Evolutionary conservation across 2,888 invertebrate species (phyloP).

Genomic region (Hypena proboscidalis): DNA sequence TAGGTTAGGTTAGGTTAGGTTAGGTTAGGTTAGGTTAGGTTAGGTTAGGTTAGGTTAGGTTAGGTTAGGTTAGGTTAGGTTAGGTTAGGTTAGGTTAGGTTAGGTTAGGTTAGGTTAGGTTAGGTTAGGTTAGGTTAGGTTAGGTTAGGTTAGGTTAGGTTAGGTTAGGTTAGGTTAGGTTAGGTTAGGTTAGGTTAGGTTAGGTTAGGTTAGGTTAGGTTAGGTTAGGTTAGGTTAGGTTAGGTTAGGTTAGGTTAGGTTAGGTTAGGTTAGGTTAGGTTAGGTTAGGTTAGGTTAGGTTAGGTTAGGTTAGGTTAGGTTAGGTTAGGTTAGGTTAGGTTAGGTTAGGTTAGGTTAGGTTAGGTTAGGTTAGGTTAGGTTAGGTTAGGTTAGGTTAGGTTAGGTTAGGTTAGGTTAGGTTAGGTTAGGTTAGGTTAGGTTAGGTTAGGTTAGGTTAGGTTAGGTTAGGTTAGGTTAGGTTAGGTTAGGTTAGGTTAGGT

Average conservation of each 20-base stretch:
- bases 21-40: conserved; percentile 17
- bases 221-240: conserved; percentile 26
- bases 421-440: too few relatives aligned
- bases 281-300: too few relatives aligned
- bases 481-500: too few relatives aligned
- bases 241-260: conserved; percentile 28
- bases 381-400: too few relatives aligned
- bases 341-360: too few relatives aligned
- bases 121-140: conserved; percentile 16
- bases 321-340: too few relatives aligned
- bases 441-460: too few relatives aligned
- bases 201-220: conserved; percentile 17
- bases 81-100: conserved; percentile 19
- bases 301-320: too few relatives aligned
- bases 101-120: conserved; percentile 10
- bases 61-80: conserved; percentile 24
- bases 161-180: conserved; percentile 16
- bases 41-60: conserved; percentile 23
- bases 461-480: too few relatives aligned
- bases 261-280: too few relatives aligned
- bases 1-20: conserved; percentile 15
- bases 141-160: conserved; percentile 17
- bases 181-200: conserved; percentile 16
- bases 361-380: too few relatives aligned
- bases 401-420: too few relatives aligned